Conservation (phyloP, 2,797 vertebrate genomes). For the Stomatorhinus walkeri region DNA sequence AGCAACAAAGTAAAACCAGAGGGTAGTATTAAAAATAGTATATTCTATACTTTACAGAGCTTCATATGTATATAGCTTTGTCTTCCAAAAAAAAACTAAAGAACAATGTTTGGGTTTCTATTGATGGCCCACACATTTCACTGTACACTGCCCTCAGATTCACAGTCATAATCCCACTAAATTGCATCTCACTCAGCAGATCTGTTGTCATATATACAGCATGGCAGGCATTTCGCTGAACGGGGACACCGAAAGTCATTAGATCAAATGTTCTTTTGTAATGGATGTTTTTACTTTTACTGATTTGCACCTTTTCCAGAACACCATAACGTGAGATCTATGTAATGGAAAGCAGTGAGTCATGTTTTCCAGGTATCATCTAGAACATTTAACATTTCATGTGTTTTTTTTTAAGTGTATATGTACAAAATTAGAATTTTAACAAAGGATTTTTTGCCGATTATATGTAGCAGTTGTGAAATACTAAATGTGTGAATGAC, state of each 20-base stretch:
- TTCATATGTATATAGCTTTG: background rate
- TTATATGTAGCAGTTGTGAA: background rate
- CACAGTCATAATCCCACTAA: background rate
- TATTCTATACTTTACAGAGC: background rate
- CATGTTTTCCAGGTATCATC: background rate
- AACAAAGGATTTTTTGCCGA: background rate
- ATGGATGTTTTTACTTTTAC: background rate
- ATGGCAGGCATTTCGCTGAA: background rate
- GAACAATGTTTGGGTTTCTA: background rate
- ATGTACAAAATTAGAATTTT: conserved; percentile 28
- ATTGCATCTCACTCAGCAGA: background rate
- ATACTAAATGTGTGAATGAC: background rate
- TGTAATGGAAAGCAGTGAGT: background rate
- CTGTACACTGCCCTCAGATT: background rate
- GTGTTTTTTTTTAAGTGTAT: conserved; percentile 21
- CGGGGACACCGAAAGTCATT: background rate
- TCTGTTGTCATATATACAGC: background rate
- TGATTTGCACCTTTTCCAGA: background rate
- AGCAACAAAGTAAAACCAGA: conserved; percentile 6
- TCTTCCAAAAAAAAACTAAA: background rate
- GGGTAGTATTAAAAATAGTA: background rate
- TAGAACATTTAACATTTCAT: conserved; percentile 10
- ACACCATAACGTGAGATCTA: background rate
- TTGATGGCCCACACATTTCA: background rate
- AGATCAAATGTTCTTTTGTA: background rate